Evolutionary conservation across 2,113 vertebrate genomes (phyloP).

Genomic region (Lethenteron camtschaticum): DNA sequence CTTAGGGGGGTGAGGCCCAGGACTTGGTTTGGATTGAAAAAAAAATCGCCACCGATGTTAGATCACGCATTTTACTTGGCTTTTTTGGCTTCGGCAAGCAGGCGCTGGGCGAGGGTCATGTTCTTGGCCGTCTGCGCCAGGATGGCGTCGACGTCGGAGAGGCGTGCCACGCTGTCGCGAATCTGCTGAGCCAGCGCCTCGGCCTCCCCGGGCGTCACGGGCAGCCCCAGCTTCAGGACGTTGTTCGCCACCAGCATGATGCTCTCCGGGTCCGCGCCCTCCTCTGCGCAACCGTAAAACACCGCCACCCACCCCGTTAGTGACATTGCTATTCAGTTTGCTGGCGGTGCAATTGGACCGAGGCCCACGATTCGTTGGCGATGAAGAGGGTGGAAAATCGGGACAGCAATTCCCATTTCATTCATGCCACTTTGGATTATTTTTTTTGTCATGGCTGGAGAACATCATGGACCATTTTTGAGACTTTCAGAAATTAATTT

Average conservation of each 20-base stretch:
- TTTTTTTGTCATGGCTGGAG: too few species aligned
- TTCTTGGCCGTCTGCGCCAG: slow-evolving; percentile 27
- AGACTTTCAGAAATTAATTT: too few species aligned
- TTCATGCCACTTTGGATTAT: too few species aligned
- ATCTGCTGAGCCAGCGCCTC: slow-evolving; percentile 28
- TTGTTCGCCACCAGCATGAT: slow-evolving; percentile 42
- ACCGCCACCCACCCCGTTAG: background rate
- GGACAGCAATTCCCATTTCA: background rate
- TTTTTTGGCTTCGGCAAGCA: slow-evolving; percentile 26
- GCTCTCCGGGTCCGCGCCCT: slow-evolving; percentile 48
- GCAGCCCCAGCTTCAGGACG: slow-evolving; percentile 38
- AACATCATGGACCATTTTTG: too few species aligned
- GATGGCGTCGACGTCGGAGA: slow-evolving; percentile 23
- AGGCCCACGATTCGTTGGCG: background rate
- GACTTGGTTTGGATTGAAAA: slow-evolving; percentile 5
- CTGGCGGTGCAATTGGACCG: background rate
- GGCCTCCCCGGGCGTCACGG: slow-evolving; percentile 23
- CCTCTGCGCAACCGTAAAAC: slow-evolving; percentile 22
- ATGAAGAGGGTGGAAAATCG: background rate
- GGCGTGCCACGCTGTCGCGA: slow-evolving; percentile 24
- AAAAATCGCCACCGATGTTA: background rate
- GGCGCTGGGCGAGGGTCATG: slow-evolving; percentile 22
- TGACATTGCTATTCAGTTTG: background rate
- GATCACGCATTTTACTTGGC: slow-evolving; percentile 22
- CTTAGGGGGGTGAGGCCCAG: background rate